A percentile compares a stretch with the other conserved stretches of the same genome.
Conservation (phyloP, 2,888 invertebrate genomes). For the Folsomia manolachei region DNA sequence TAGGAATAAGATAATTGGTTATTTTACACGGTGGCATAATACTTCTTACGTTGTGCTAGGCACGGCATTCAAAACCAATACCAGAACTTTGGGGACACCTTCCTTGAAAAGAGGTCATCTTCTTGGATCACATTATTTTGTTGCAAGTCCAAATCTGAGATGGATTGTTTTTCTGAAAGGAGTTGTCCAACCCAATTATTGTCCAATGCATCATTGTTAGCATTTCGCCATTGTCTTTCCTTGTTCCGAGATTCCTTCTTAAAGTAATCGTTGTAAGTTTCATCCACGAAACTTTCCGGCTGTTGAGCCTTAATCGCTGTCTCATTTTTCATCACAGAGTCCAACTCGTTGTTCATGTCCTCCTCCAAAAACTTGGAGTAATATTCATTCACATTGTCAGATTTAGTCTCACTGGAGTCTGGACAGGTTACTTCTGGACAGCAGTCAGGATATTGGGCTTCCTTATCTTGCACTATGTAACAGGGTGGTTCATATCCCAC, state of each 20-base stretch:
- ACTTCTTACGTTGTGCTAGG: neutral
- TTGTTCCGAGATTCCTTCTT: neutral
- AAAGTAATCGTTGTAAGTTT: neutral
- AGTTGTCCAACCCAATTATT: no score
- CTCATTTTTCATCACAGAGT: constrained; percentile 10
- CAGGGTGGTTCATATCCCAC: constrained; percentile 45
- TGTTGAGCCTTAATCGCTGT: no score
- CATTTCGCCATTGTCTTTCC: neutral
- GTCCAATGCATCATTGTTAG: neutral
- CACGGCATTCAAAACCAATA: neutral
- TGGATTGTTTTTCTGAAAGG: no score
- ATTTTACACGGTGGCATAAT: neutral
- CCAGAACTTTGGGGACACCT: neutral
- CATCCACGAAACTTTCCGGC: neutral
- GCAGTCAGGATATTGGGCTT: constrained; percentile 45
- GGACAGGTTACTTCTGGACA: constrained; percentile 48
- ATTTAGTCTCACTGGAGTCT: constrained; percentile 31
- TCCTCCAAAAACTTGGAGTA: constrained; percentile 15
- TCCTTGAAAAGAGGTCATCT: neutral
- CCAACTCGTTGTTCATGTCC: constrained; percentile 18
- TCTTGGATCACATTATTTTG: neutral
- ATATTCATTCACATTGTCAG: neutral
- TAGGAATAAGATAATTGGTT: neutral
- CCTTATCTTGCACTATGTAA: constrained; percentile 39
- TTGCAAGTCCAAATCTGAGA: neutral